Conservation (phyloP, 2,797 vertebrate species). For the Aviceda leuphotes region DNA sequence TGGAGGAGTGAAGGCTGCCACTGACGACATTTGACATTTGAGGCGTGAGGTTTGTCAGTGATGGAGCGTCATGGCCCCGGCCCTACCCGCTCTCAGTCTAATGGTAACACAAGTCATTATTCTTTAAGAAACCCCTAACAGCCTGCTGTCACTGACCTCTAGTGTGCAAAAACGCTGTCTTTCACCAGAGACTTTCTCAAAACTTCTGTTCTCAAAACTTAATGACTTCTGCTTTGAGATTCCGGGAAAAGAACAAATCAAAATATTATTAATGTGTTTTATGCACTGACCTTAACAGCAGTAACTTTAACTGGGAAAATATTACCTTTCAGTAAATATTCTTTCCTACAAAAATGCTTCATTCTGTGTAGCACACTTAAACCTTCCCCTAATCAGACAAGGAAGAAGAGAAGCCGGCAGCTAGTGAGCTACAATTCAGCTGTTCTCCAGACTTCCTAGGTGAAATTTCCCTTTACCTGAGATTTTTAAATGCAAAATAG, state of each 20-base stretch:
- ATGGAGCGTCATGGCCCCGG: neutral
- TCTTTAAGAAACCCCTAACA: neutral
- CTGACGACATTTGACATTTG: neutral
- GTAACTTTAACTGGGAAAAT: neutral
- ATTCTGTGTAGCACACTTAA: neutral
- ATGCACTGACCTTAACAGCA: neutral
- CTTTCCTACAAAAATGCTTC: neutral
- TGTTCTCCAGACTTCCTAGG: neutral
- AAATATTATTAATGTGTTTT: conserved; percentile 15
- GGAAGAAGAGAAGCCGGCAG: neutral
- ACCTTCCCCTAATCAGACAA: neutral
- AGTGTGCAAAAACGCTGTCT: neutral
- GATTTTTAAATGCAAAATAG: neutral
- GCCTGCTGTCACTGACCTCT: neutral
- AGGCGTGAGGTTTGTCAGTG: neutral
- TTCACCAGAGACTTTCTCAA: neutral
- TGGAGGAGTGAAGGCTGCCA: neutral
- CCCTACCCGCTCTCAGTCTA: neutral
- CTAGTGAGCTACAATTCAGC: neutral
- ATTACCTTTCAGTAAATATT: neutral
- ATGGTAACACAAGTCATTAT: neutral
- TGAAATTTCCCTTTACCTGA: neutral
- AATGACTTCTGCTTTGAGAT: neutral
- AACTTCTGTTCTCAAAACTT: neutral
- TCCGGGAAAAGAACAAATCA: neutral